These are phyloP conservation scores for Sminthurinus aureus DNA, from an alignment of 2,888 invertebrate species.

Conservation along the genomic window DNA sequence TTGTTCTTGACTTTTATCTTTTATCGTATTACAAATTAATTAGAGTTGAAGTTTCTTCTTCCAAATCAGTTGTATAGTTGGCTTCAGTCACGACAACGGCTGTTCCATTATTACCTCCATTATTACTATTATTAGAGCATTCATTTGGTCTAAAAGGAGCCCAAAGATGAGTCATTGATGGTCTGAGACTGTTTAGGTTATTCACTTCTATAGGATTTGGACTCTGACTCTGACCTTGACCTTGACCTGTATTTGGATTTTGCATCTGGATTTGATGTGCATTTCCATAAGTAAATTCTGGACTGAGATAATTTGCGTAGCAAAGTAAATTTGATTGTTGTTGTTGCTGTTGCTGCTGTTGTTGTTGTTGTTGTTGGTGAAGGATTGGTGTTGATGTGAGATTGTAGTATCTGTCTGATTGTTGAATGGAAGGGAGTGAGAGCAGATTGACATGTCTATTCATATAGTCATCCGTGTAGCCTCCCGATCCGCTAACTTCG, in stretches of 20 bases:
- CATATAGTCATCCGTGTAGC: conserved; percentile 1
- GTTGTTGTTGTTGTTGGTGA: conserved; percentile 9
- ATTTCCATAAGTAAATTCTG: neutral
- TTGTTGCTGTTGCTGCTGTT: neutral
- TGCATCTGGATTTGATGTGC: neutral
- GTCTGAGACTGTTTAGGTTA: conserved; percentile 6
- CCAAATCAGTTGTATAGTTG: conserved; percentile 36
- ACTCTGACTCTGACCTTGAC: neutral
- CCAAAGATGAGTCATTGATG: conserved; percentile 45
- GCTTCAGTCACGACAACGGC: neutral
- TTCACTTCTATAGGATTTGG: neutral
- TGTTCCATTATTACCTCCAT: neutral
- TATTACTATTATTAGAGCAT: conserved; percentile 2
- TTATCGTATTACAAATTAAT: conserved; percentile 41
- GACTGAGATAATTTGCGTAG: conserved; percentile 20
- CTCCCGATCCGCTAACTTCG: neutral
- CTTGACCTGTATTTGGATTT: too few species aligned
- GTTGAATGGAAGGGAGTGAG: neutral
- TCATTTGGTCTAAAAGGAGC: conserved; percentile 45
- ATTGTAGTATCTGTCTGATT: conserved; percentile 19
- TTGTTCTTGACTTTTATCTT: neutral
- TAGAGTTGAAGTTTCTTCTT: conserved; percentile 45
- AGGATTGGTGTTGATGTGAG: conserved; percentile 5
- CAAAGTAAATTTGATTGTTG: neutral
- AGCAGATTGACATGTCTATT: conserved; percentile 5